phyloP scores from a whole-genome alignment of 1,140 invertebrate species.

The Lepidurus apus region DNA sequence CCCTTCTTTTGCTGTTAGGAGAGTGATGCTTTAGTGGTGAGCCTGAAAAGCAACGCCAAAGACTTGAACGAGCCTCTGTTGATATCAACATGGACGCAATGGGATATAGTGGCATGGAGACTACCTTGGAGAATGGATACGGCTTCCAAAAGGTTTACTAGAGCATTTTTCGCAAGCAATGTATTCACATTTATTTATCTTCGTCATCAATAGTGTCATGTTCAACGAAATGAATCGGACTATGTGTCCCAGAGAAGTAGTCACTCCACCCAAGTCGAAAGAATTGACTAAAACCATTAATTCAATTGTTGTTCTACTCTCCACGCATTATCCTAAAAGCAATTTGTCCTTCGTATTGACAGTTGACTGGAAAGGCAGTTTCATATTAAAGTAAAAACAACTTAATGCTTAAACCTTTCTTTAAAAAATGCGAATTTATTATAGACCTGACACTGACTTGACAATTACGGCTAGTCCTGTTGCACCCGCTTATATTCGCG shows the following conservation, averaged over 20 bases:
- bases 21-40: not conserved
- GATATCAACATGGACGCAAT: constrained; percentile 2
- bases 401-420: not conserved
- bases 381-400: not conserved
- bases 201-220: not conserved
- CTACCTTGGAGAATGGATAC: not conserved
- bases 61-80: not conserved
- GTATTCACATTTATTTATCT: not conserved
- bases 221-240: not conserved
- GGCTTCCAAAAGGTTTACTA: not conserved
- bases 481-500: not conserved
- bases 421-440: not conserved
- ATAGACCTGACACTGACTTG: not conserved
- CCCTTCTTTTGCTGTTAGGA: not conserved
- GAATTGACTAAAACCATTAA: not conserved
- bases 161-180: not conserved
- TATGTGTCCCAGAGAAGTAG: constrained; percentile 3
- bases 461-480: not conserved
- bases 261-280: not conserved
- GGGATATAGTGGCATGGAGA: not conserved
- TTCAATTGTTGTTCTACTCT: not conserved
- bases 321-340: not conserved
- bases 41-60: not conserved
- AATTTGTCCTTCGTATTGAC: not conserved
- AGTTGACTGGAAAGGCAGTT: constrained; percentile 1